Evolutionary conservation across 2,888 invertebrate species (phyloP).

Genomic region (Patella caerulea): DNA sequence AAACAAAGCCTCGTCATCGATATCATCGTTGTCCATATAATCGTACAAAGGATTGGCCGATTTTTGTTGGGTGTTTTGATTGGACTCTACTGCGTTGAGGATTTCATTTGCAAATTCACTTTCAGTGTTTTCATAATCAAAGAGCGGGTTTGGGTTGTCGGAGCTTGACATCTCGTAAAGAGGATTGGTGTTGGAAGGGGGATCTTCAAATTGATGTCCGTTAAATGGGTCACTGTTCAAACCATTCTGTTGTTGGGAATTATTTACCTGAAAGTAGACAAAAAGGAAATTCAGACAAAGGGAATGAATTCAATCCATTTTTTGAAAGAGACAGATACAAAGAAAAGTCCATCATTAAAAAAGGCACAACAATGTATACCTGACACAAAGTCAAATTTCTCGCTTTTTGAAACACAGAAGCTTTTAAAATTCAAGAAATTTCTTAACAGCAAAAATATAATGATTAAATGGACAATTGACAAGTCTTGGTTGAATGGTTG

Average conservation of each 20-base stretch:
- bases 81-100: not conserved
- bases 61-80: not conserved
- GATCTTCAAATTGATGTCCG: conserved; percentile 2
- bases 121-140: not conserved
- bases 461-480: too few species aligned
- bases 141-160: not conserved
- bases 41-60: conserved; percentile 1
- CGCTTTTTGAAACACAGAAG: too few species aligned
- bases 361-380: too few species aligned
- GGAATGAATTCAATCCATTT: too few species aligned
- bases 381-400: too few species aligned
- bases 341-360: too few species aligned
- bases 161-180: not conserved
- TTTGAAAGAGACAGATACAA: too few species aligned
- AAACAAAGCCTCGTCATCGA: not conserved
- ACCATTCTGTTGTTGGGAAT: conserved; percentile 3
- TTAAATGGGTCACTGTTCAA: not conserved
- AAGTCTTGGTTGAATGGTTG: too few species aligned
- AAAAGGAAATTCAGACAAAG: not conserved
- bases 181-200: not conserved
- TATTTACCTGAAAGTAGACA: conserved; percentile 1
- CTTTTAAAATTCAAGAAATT: too few species aligned
- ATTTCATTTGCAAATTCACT: conserved; percentile 7
- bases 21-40: not conserved
- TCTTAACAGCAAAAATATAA: too few species aligned